Evolutionary conservation across 2,113 vertebrate genomes (phyloP), one percentile per base, ranked within the genome.

Genomic region (Formicarius rufipectus): DNA sequence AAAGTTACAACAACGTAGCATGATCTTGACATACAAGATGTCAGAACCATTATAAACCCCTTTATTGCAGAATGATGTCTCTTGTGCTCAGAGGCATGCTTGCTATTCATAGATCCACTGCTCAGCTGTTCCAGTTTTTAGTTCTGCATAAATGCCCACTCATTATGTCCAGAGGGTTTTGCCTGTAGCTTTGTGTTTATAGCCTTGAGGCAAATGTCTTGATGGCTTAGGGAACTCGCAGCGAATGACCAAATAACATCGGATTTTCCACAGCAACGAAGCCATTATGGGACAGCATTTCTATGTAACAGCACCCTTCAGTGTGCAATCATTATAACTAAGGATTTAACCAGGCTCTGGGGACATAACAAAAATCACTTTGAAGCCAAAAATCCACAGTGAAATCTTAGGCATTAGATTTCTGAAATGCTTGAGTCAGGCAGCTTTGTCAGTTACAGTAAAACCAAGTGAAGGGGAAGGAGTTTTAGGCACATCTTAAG

Each of bases 121-220:
- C 97, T 98, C 97, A 98, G 97, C 97, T 98, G 97, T 98, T 98
- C 97, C 96, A 97, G 96, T 97, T 98, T 97, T 97, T 98, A 98
- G 97, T 98, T 98, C 97, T 97, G 97, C 97, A 97, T 98, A 97
- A 98, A 98, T 98, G 97, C 97, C 97, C 97, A 97, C 97, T 98
- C 96, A 95, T 97, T 97, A 95, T 95, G 97, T 97, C 97, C 97
- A 97, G 96, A 97, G 97, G 97, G 97, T 97, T 97, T 97, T 97
- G 96, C 97, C 97, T 96, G 96, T 97, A 98, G 97, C 97, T 98
- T 97, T 98, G 97, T 97, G 96, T 97, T 96, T 93, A 90, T 96
- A 97, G 97, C 97, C 97, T 98, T 97, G 96, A 97, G 97, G 97
- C 97, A 97, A 97, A 98, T 98, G 97, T 98, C 97, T 97, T 96